Conservation (phyloP, 37 sponge, comb jelly and placozoan species). For the Cliona cf. orientalis region DNA sequence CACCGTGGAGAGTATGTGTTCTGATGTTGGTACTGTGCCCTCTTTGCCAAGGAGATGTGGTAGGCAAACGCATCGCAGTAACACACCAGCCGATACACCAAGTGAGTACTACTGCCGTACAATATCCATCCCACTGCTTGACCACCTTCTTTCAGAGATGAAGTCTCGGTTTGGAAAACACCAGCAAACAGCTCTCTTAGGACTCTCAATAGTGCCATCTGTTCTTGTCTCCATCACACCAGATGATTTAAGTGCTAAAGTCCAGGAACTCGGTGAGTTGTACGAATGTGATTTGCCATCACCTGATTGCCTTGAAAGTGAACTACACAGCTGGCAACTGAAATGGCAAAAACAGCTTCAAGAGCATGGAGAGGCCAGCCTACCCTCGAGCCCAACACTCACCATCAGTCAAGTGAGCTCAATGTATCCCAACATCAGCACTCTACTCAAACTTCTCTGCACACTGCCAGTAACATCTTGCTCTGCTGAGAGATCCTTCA, state of each 20-base stretch:
- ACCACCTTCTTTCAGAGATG: slow-evolving; percentile 26
- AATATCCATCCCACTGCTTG: slow-evolving; percentile 18
- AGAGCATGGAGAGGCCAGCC: slow-evolving; percentile 12
- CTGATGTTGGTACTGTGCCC: slow-evolving; percentile 35
- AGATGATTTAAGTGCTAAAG: background rate
- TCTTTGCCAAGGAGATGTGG: slow-evolving; percentile 61
- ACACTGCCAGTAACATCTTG: slow-evolving; percentile 30
- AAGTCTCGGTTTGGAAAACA: slow-evolving; percentile 1
- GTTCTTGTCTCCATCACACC: too few species aligned
- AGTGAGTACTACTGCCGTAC: slow-evolving; percentile 18
- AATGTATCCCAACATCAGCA: slow-evolving; percentile 32
- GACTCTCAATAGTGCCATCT: background rate
- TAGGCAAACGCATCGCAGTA: slow-evolving; percentile 38
- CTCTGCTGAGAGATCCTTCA: slow-evolving; percentile 40
- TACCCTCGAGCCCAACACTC: background rate
- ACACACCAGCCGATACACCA: slow-evolving; percentile 49
- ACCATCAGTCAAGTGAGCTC: slow-evolving; percentile 1
- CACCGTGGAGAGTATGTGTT: slow-evolving; percentile 21
- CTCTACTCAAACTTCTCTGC: slow-evolving; percentile 2
- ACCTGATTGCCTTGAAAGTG: slow-evolving; percentile 12
- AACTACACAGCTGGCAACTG: slow-evolving; percentile 15
- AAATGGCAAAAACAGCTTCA: slow-evolving; percentile 25
- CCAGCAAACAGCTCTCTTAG: slow-evolving; percentile 9
- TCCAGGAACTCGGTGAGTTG: background rate
- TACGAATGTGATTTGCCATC: slow-evolving; percentile 7